Conservation (phyloP, 2,113 vertebrate genomes). For the Lophius piscatorius region DNA sequence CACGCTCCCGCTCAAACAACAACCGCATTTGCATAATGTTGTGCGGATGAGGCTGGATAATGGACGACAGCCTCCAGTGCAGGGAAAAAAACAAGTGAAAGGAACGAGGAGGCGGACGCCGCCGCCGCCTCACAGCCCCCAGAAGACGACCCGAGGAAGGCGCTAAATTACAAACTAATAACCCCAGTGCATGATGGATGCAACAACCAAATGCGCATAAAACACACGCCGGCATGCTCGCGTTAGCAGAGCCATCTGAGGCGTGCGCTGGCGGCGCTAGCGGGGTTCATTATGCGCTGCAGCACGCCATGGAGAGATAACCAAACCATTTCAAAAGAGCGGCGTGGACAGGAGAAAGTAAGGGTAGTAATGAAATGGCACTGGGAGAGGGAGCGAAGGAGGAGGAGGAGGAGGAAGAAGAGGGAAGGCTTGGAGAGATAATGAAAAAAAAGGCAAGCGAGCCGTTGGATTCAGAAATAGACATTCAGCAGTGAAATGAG, state of each 20-base stretch:
- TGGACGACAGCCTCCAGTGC: not conserved
- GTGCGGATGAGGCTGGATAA: not conserved
- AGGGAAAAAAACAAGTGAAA: constrained; percentile 3
- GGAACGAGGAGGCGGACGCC: not conserved
- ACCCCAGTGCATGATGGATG: constrained; percentile 7
- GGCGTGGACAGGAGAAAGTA: constrained; percentile 27
- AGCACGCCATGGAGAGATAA: constrained; percentile 61
- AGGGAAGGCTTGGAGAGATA: constrained; percentile 19
- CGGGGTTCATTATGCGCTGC: constrained; percentile 42
- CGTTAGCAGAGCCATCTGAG: constrained; percentile 29
- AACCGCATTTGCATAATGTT: not conserved
- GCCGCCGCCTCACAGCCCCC: not conserved
- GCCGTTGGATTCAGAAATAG: constrained; percentile 47
- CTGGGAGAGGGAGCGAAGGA: not conserved
- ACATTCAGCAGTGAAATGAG: constrained; percentile 17
- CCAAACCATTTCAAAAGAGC: constrained; percentile 53
- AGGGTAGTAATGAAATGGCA: constrained; percentile 36
- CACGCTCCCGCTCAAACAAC: not conserved
- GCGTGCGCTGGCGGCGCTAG: constrained; percentile 21
- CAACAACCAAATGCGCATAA: constrained; percentile 15
- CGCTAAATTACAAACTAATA: constrained; percentile 39
- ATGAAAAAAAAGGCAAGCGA: constrained; percentile 27
- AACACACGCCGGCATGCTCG: constrained; percentile 27
- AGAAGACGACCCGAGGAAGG: constrained; percentile 11
- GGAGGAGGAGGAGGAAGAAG: constrained; percentile 15